Evolutionary conservation across 2,113 vertebrate species (phyloP).

Genomic region (Mastomys natalensis): DNA sequence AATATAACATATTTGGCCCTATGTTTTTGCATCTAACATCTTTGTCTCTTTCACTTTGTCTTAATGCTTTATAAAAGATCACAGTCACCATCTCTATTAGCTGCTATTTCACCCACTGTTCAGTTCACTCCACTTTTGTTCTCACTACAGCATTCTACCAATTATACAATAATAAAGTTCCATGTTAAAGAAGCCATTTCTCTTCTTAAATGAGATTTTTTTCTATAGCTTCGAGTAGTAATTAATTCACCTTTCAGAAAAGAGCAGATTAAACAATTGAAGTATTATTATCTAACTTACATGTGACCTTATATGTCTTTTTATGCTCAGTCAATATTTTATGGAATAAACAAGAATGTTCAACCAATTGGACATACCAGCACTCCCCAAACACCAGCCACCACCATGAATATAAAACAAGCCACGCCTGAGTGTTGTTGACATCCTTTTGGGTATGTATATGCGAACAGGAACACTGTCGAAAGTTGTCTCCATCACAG

Average conservation of each 20-base stretch:
- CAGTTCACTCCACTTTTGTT: background rate
- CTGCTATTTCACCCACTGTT: background rate
- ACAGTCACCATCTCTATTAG: background rate
- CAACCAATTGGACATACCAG: conserved; percentile 82
- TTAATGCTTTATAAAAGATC: background rate
- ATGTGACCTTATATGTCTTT: background rate
- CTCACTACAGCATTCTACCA: background rate
- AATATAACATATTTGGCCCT: background rate
- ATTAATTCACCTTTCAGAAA: background rate
- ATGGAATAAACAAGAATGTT: background rate
- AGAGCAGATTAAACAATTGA: background rate
- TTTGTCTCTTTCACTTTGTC: background rate
- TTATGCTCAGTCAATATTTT: background rate
- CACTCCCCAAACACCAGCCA: conserved; percentile 90
- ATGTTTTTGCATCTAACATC: background rate
- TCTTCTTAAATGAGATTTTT: background rate
- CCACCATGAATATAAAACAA: conserved; percentile 94
- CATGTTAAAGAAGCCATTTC: background rate
- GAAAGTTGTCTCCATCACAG: conserved; percentile 88
- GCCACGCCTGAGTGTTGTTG: conserved; percentile 83
- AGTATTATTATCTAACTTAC: background rate
- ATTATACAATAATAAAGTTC: background rate
- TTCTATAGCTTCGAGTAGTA: background rate
- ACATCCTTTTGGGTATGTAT: conserved; percentile 86
- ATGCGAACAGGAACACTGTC: conserved; percentile 87